Evolutionary conservation across 2,113 vertebrate species (phyloP), one percentile per base, ranked within the genome.

Genomic region (Limnothrissa miodon): DNA sequence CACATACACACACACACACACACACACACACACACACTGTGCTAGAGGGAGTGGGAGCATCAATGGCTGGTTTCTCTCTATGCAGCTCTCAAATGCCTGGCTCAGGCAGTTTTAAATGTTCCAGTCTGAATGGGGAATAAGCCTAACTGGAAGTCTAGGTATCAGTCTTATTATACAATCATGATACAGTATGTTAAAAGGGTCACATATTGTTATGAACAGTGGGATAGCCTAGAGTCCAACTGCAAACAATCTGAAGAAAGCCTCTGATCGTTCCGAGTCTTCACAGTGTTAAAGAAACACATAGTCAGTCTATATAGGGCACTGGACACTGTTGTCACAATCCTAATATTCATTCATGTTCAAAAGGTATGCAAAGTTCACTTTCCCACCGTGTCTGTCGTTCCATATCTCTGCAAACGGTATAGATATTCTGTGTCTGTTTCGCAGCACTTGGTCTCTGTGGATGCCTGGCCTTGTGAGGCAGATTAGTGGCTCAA

Each of bases 1-100:
- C 85, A 88, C 88, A 9, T 33, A 86, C 90, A 89, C 87, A 36
- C 19, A 44, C 80, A 83, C 78, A 88, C 89, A 48, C 87, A 86
- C 83, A 88, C 53, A 29, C 39, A 15, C 62, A 36, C 62, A 70
- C 62, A 74, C 66, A 36, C 66, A 74, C 25, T 29, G 59, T 29
- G 59, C n/a, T 62, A 11, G 59, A 62, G n/a, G 59, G 59, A 29
- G 59, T 1, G 29, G 59, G 59, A 62, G 59, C 10, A n/a, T 29
- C n/a, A 11, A 8, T 29, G 66, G 29, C 29, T 74, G 25, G 29
- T 33, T 13, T 17, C 51, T 56, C 51, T 23, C 51, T 56, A 5
- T 23, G 51, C 51, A 6, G 51, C 29, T 10, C n/a, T 70, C n/a
- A 70, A 70, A 33, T 13, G 25, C n/a, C 62, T 21, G 15, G 29